Conservation (phyloP, 2,113 vertebrate species). For the Nicator chloris region DNA sequence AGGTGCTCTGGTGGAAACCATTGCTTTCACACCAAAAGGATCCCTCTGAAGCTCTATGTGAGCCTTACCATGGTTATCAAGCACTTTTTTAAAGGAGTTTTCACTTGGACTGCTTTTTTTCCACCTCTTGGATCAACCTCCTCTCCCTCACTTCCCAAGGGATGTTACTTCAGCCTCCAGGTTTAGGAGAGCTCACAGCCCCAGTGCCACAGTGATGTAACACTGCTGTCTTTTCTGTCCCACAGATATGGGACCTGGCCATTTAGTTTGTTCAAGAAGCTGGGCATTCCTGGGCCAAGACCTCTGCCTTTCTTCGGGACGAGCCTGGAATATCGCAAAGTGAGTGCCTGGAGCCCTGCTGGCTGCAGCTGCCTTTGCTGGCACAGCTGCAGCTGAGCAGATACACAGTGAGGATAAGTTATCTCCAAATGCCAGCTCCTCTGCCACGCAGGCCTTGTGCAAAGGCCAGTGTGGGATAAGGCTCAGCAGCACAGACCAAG, state of each 20-base stretch:
- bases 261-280: constrained; percentile 69
- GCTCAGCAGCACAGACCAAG: neutral
- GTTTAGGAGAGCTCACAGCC: neutral
- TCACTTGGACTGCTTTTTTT: neutral
- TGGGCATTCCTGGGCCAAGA: constrained; percentile 77
- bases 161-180: neutral
- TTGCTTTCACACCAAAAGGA: neutral
- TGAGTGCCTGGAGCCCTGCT: constrained; percentile 18
- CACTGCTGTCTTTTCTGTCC: neutral
- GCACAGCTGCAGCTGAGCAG: neutral
- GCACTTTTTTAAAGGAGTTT: neutral
- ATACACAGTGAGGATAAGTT: neutral
- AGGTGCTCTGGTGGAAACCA: neutral
- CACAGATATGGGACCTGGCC: constrained; percentile 80
- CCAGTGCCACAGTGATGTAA: rapidly evolving
- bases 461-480: neutral
- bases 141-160: neutral
- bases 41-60: neutral
- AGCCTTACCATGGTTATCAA: neutral
- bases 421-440: neutral
- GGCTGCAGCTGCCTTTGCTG: neutral
- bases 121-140: neutral
- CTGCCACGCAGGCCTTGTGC: neutral
- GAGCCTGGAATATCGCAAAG: constrained; percentile 46
- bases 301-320: constrained; percentile 82